These are phyloP conservation scores for Panulirus ornatus DNA, from an alignment of 1,140 invertebrate species.

Conservation along the genomic window DNA sequence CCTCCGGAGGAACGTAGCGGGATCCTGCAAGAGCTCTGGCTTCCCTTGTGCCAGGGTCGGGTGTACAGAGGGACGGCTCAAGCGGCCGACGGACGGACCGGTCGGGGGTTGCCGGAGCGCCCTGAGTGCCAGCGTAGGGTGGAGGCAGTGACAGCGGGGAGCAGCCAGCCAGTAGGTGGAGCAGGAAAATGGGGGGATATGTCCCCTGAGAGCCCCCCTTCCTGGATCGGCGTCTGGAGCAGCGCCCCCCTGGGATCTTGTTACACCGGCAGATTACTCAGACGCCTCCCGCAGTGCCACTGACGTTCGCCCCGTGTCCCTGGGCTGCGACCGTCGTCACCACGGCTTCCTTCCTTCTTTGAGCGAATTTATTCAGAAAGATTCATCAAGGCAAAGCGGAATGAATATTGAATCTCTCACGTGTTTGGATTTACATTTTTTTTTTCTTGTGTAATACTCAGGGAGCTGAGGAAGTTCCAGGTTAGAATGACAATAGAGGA, in stretches of 20 bases:
- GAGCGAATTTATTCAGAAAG: slow-evolving; percentile 29
- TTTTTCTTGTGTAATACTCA: slow-evolving; percentile 27
- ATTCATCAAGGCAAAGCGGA: slow-evolving; percentile 6
- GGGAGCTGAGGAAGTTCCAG: slow-evolving; percentile 42
- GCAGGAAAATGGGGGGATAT: slow-evolving; percentile 18
- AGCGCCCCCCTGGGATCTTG: slow-evolving; percentile 55
- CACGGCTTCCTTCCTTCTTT: background rate
- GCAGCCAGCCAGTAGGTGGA: background rate
- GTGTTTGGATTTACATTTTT: slow-evolving; percentile 61
- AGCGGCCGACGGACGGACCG: background rate
- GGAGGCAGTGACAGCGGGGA: background rate
- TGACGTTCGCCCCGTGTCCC: slow-evolving; percentile 12
- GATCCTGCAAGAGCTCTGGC: no score
- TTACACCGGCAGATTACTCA: slow-evolving; percentile 52
- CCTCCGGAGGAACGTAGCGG: no score
- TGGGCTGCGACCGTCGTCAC: background rate
- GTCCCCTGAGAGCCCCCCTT: slow-evolving; percentile 30
- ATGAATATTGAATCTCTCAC: slow-evolving; percentile 61
- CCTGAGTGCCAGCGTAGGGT: background rate
- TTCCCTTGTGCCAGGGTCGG: no score
- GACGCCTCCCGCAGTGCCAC: slow-evolving; percentile 30
- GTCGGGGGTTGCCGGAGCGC: background rate
- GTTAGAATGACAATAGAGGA: slow-evolving; percentile 46
- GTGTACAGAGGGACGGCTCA: background rate
- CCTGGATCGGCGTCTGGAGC: slow-evolving; percentile 60